Conservation (phyloP, 2,888 invertebrate genomes). For the Odontothrips loti region DNA sequence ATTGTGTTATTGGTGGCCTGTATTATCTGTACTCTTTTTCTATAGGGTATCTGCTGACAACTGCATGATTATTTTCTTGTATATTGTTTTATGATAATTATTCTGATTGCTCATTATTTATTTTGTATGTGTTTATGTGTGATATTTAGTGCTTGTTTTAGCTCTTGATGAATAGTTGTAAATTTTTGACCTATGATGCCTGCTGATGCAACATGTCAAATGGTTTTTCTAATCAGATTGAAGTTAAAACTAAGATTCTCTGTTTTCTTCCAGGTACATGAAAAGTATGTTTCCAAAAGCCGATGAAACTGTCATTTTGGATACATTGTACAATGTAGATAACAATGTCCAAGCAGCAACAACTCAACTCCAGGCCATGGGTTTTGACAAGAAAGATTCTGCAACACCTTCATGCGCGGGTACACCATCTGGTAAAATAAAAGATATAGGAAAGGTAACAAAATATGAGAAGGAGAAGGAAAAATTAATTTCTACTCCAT, state of each 20-base stretch:
- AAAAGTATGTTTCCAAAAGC: conserved; percentile 88
- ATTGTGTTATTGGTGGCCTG: no score
- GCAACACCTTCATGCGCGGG: conserved; percentile 51
- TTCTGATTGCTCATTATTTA: conserved; percentile 26
- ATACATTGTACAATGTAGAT: conserved; percentile 77
- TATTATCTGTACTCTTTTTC: no score
- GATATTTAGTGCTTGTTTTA: conserved; percentile 3
- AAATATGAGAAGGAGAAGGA: conserved; percentile 43
- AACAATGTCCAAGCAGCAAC: conserved; percentile 88
- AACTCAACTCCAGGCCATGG: conserved; percentile 72
- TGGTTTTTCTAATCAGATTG: not conserved
- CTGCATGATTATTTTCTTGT: not conserved
- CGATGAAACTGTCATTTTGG: conserved; percentile 80
- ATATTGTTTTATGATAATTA: not conserved
- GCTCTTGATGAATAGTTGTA: not conserved
- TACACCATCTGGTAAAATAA: conserved; percentile 47
- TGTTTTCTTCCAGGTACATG: conserved; percentile 63
- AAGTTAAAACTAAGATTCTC: not conserved
- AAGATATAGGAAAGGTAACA: conserved; percentile 46
- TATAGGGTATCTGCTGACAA: no score
- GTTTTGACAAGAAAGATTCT: conserved; percentile 74
- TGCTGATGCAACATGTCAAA: not conserved
- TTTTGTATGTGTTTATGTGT: not conserved
- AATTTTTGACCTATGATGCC: not conserved
- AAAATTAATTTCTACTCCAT: conserved; percentile 49